Evolutionary conservation across 1,140 invertebrate genomes (phyloP).

Genomic region (Drosophila micromelanica): DNA sequence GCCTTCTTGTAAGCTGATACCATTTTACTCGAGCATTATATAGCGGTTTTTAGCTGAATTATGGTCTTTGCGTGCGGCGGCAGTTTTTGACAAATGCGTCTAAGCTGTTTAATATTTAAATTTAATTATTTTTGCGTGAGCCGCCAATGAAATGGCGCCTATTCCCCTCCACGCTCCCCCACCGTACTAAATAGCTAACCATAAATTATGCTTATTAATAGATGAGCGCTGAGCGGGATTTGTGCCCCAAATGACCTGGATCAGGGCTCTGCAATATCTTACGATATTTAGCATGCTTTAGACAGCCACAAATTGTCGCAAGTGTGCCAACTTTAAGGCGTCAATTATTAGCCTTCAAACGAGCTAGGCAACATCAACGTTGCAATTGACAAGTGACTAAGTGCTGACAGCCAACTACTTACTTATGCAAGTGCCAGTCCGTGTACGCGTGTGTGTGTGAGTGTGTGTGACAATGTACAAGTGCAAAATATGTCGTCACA

Average conservation of each 20-base stretch:
- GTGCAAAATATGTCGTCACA: constrained; percentile 79
- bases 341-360: constrained; percentile 63
- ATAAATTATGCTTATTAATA: constrained; percentile 77
- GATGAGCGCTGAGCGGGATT: constrained; percentile 50
- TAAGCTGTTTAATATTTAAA: constrained; percentile 80
- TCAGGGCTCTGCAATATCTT: not conserved
- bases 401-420: constrained; percentile 62
- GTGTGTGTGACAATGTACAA: constrained; percentile 69
- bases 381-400: constrained; percentile 62
- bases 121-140: constrained; percentile 77
- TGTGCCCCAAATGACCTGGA: constrained; percentile 39
- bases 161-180: too few species aligned
- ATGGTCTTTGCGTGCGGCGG: constrained; percentile 61
- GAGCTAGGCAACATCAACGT: constrained; percentile 35
- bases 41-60: constrained; percentile 66
- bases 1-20: not conserved
- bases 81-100: constrained; percentile 70
- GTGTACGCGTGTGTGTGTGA: constrained; percentile 5
- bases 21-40: constrained; percentile 21
- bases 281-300: not conserved
- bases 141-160: constrained; percentile 6
- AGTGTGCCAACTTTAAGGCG: constrained; percentile 60
- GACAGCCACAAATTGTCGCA: constrained; percentile 27
- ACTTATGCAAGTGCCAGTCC: constrained; percentile 46
- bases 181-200: constrained; percentile 52